Conservation (phyloP, 2,888 invertebrate species). For the Latrodectus hesperus region DNA sequence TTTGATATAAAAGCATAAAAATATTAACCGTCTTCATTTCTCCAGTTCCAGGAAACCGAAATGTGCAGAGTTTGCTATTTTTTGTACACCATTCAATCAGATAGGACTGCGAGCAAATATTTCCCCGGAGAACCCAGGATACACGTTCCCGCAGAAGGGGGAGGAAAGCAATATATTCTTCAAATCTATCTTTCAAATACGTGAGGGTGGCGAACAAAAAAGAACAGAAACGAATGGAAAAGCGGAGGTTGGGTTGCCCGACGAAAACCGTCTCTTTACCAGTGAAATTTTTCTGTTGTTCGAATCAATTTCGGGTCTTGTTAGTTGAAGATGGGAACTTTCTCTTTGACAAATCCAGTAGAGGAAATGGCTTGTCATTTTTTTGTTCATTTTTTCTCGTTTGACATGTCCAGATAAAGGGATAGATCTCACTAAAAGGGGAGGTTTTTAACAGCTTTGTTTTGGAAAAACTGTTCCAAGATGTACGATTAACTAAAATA, state of each 20-base stretch:
- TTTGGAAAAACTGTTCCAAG: too few species aligned
- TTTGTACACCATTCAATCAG: not conserved
- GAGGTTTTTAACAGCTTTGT: too few species aligned
- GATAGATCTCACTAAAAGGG: not conserved
- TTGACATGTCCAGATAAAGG: conserved; percentile 18
- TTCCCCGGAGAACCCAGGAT: conserved; percentile 22
- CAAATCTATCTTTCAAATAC: conserved; percentile 21
- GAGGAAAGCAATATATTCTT: conserved; percentile 28
- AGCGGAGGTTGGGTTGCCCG: not conserved
- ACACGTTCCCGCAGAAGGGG: conserved; percentile 16
- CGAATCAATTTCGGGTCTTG: conserved; percentile 53
- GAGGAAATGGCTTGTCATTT: conserved; percentile 15
- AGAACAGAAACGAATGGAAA: not conserved
- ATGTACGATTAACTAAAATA: too few species aligned
- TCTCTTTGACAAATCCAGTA: conserved; percentile 48
- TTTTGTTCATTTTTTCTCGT: not conserved
- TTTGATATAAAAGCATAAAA: too few species aligned
- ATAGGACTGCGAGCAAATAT: conserved; percentile 9
- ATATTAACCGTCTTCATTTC: not conserved
- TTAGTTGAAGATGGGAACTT: conserved; percentile 38
- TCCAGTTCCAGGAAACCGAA: not conserved
- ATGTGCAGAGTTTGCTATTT: not conserved
- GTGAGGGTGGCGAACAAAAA: conserved; percentile 14
- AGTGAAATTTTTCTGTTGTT: conserved; percentile 50
- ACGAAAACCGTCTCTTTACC: conserved; percentile 4